Evolutionary conservation across 2,888 invertebrate genomes (phyloP).

Genomic region (Zeuzera pyrina): DNA sequence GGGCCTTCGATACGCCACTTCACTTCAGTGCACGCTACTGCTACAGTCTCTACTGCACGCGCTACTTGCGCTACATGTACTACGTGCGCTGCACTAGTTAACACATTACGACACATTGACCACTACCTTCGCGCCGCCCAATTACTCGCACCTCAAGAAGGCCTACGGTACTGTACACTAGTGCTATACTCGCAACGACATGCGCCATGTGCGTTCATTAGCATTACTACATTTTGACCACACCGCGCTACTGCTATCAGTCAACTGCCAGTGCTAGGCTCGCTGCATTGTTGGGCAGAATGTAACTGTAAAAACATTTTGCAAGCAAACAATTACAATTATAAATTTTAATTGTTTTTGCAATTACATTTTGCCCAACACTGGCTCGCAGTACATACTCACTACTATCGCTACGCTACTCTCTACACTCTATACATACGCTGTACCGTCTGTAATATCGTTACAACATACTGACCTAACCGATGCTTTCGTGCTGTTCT

Average conservation of each 20-base stretch:
- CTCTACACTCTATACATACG: conserved; percentile 79
- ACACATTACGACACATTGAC: conserved; percentile 90
- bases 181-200: too few species aligned
- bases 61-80: conserved; percentile 80
- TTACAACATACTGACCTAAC: conserved; percentile 89
- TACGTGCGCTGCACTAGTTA: conserved; percentile 81
- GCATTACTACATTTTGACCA: too few species aligned
- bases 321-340: too few species aligned
- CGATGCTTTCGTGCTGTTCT: conserved; percentile 49
- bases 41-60: too few species aligned
- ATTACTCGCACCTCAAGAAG: conserved; percentile 75
- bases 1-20: too few species aligned
- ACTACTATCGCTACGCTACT: conserved; percentile 80
- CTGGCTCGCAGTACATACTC: conserved; percentile 90
- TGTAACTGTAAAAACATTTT: too few species aligned
- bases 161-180: conserved; percentile 90
- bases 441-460: conserved; percentile 85
- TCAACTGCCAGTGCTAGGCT: too few species aligned
- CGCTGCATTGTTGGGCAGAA: too few species aligned
- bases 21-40: conserved; percentile 87
- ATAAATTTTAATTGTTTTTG: too few species aligned
- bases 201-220: too few species aligned
- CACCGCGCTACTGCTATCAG: too few species aligned
- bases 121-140: conserved; percentile 50
- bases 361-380: too few species aligned